Conservation (phyloP, 1,140 invertebrate genomes). For the Drosophila mojavensis region DNA sequence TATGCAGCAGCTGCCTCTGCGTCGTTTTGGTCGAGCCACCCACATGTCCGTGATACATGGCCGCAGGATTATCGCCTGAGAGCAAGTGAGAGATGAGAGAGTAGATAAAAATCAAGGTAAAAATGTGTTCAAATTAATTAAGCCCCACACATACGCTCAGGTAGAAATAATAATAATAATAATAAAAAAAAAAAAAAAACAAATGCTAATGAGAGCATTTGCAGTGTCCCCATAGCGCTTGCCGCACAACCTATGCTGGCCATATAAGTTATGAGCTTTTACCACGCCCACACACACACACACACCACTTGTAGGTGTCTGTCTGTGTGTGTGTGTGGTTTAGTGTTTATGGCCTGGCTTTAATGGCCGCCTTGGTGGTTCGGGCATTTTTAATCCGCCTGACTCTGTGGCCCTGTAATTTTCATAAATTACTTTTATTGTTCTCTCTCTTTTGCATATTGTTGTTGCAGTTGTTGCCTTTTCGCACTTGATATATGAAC, state of each 20-base stretch:
- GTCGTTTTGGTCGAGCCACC: slow-evolving; percentile 85
- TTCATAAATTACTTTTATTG: slow-evolving; percentile 84
- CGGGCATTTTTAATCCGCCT: slow-evolving; percentile 75
- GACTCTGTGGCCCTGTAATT: slow-evolving; percentile 77
- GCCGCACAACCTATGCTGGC: slow-evolving; percentile 51
- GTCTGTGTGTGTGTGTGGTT: slow-evolving; percentile 14
- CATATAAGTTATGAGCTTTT: slow-evolving; percentile 71
- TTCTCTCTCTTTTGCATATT: slow-evolving; percentile 52
- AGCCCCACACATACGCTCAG: slow-evolving; percentile 42
- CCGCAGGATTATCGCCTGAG: slow-evolving; percentile 86
- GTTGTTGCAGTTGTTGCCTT: slow-evolving; percentile 2
- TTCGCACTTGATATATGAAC: slow-evolving; percentile 71
- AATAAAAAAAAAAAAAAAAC: slow-evolving; percentile 28
- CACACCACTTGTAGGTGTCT: slow-evolving; percentile 8
- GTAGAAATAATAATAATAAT: background rate
- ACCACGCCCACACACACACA: slow-evolving; percentile 3
- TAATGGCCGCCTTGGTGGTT: slow-evolving; percentile 13
- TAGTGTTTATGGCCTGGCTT: slow-evolving; percentile 27
- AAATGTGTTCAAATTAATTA: slow-evolving; percentile 73
- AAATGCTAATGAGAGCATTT: slow-evolving; percentile 74
- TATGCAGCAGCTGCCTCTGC: slow-evolving; percentile 76
- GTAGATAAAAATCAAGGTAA: slow-evolving; percentile 25
- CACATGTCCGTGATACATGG: slow-evolving; percentile 86
- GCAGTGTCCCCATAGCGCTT: slow-evolving; percentile 37
- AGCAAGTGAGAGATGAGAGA: background rate